Percentiles rank a stretch among this genome's conserved stretches.
Evolutionary conservation across 2,888 invertebrate genomes (phyloP).

Genomic region (Hypomecis punctinalis): DNA sequence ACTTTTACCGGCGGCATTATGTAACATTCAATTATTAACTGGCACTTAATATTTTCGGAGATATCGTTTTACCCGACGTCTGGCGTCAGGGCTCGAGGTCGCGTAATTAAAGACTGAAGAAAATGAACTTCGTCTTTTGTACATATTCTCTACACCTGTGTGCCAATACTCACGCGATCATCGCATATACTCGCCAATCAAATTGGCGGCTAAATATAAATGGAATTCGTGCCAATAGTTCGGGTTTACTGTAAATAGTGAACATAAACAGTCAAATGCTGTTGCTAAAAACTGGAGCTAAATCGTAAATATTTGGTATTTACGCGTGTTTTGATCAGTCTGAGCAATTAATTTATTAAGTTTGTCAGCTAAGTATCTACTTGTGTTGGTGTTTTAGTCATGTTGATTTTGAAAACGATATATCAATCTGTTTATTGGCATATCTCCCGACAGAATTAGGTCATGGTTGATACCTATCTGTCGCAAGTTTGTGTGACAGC

Average conservation of each 20-base stretch:
- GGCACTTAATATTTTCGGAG: slow-evolving; percentile 28
- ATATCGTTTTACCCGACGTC: slow-evolving; percentile 49
- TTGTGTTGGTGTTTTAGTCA: slow-evolving; percentile 2
- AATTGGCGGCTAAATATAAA: slow-evolving; percentile 72
- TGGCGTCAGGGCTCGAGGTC: slow-evolving; percentile 63
- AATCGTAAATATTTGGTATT: slow-evolving; percentile 29
- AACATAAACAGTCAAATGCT: slow-evolving; percentile 28
- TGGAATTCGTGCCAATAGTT: slow-evolving; percentile 73
- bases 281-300: slow-evolving; percentile 39
- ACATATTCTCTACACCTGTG: slow-evolving; percentile 66
- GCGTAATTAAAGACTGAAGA: slow-evolving; percentile 63
- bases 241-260: slow-evolving; percentile 40
- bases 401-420: slow-evolving; percentile 36
- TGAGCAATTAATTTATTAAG: slow-evolving; percentile 3
- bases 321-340: slow-evolving; percentile 17
- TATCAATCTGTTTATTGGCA: slow-evolving; percentile 60
- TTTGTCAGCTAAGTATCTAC: background rate
- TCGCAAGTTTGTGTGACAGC: slow-evolving; percentile 64
- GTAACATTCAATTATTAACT: slow-evolving; percentile 42
- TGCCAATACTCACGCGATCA: slow-evolving; percentile 72
- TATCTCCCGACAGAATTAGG: slow-evolving; percentile 55
- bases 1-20: slow-evolving; percentile 77
- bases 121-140: slow-evolving; percentile 71
- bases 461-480: slow-evolving; percentile 66
- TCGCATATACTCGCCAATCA: slow-evolving; percentile 74